A percentile compares a stretch with the other conserved stretches of the same genome.
phyloP scores from a whole-genome alignment of 2,113 vertebrate genomes.

The Calypte anna region DNA sequence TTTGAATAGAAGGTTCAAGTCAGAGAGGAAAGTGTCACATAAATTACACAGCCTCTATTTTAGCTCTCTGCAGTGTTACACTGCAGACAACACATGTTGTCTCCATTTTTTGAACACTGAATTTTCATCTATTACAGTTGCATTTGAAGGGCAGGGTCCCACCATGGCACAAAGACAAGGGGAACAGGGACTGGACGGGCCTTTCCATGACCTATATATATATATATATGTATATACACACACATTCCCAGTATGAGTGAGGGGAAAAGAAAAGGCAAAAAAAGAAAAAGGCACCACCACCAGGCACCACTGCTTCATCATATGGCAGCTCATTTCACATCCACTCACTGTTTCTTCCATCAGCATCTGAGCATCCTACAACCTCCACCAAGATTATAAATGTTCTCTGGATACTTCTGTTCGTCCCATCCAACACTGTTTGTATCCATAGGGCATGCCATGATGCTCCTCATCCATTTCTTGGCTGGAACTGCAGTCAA shows the following conservation, averaged over 20 bases:
- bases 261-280: no score
- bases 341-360: background rate
- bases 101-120: background rate
- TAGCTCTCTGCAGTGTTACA: background rate
- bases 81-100: background rate
- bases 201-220: background rate
- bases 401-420: background rate
- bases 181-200: background rate
- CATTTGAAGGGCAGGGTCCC: background rate
- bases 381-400: background rate
- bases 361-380: background rate
- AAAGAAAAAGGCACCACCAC: no score
- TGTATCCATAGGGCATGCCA: fast-evolving
- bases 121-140: background rate
- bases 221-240: no score
- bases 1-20: background rate
- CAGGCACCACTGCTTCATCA: background rate
- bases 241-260: background rate
- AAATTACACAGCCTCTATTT: background rate
- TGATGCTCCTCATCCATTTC: background rate
- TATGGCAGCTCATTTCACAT: background rate
- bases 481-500: background rate
- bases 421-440: background rate
- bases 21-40: background rate
- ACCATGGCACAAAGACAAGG: background rate